These are phyloP conservation scores for Zaprionus obscuricornis DNA, from an alignment of 2,888 invertebrate species.

Conservation along the genomic window DNA sequence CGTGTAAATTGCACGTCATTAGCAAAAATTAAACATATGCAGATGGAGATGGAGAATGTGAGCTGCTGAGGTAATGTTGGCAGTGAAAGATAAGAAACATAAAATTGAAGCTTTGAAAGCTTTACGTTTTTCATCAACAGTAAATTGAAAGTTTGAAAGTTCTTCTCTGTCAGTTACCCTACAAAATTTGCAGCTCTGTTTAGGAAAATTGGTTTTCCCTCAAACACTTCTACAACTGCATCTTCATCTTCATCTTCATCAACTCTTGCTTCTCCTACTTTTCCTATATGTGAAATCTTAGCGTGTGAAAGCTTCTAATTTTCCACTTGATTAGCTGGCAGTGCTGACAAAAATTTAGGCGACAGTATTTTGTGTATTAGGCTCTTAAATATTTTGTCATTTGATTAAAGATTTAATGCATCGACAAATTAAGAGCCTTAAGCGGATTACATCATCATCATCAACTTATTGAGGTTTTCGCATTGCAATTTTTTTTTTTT, in stretches of 20 bases:
- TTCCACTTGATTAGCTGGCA: conserved; percentile 50
- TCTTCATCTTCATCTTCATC: too few relatives aligned
- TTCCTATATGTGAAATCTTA: not conserved
- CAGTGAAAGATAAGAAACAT: not conserved
- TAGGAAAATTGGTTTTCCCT: not conserved
- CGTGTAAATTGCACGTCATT: conserved; percentile 69
- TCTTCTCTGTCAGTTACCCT: too few relatives aligned
- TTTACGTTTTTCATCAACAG: too few relatives aligned
- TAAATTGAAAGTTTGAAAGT: too few relatives aligned
- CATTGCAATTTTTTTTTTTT: conserved; percentile 22
- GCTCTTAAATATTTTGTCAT: conserved; percentile 38
- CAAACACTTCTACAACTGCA: not conserved
- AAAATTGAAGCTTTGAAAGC: conserved; percentile 21
- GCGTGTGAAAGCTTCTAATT: not conserved
- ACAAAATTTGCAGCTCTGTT: too few relatives aligned
- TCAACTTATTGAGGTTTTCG: too few relatives aligned
- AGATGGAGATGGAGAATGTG: not conserved
- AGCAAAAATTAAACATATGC: conserved; percentile 39
- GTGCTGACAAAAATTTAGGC: conserved; percentile 1
- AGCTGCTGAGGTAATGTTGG: not conserved
- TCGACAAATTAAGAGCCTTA: conserved; percentile 32
- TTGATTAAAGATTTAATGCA: conserved; percentile 28
- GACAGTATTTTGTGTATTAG: conserved; percentile 11
- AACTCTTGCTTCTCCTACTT: not conserved
- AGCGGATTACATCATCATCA: conserved; percentile 50